Percentiles rank a stretch among this genome's conserved stretches.
Conservation (phyloP, 2,797 vertebrate genomes). For the Acanthornis magna region DNA sequence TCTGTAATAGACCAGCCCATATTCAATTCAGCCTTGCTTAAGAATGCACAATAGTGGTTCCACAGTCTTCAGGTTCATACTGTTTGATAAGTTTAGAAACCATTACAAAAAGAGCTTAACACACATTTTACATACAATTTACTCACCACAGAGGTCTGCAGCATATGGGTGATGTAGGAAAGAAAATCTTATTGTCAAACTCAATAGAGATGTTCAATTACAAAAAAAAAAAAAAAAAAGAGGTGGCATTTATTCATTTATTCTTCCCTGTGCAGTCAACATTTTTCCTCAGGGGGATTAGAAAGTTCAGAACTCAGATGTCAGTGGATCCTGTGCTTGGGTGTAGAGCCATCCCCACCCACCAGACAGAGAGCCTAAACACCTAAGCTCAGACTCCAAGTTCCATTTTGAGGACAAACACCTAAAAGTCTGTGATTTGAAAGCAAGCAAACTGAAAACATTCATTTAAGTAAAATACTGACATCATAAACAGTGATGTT, state of each 20-base stretch:
- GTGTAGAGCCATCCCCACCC: neutral
- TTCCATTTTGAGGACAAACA: neutral
- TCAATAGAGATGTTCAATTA: neutral
- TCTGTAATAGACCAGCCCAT: neutral
- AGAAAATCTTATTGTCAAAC: neutral
- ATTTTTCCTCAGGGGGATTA: neutral
- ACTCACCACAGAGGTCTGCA: neutral
- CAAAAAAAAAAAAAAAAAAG: neutral
- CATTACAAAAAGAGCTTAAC: neutral
- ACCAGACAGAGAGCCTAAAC: neutral
- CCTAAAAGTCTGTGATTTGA: neutral
- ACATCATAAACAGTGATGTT: neutral
- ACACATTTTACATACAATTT: neutral
- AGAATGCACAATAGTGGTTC: neutral
- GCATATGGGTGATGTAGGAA: neutral
- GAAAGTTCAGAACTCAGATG: neutral
- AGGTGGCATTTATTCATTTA: neutral
- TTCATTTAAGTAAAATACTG: neutral
- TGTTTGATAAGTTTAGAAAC: neutral
- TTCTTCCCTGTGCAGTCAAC: neutral
- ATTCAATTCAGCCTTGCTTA: neutral
- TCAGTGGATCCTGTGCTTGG: rapidly evolving
- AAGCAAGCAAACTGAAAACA: neutral
- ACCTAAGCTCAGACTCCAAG: neutral
- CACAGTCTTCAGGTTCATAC: neutral